Evolutionary conservation across 1,140 invertebrate species (phyloP), one percentile per base, ranked within the genome.

Genomic region (Drosophila sproati): DNA sequence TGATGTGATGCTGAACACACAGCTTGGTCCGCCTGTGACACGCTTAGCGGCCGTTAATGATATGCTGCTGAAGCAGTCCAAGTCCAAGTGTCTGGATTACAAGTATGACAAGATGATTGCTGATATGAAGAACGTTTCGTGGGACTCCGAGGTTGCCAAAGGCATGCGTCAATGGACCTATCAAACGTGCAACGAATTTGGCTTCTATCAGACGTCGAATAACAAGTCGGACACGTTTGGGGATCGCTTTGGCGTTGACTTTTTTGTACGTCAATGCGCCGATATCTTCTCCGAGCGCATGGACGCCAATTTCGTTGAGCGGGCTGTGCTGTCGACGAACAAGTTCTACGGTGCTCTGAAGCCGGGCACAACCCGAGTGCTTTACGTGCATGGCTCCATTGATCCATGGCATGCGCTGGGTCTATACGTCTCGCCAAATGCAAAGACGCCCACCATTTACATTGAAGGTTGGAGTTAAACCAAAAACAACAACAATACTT

Each of bases 111-210:
- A 96, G 66, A 96, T 97, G 95, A 95, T 98, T 7, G 91, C 95
- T 3, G 94, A 95, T 52, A 92, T 98, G 88, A 94, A 94, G 74
- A 95, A 97, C 68, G 93, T 93, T n/a, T 94, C 94, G 1, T 98
- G 96, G 96, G 91, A 93, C n/a, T 94, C 93, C 29, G 93, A 94
- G 52, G 88, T 81, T 54, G 92, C 94, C 3, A 94, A 95, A 93
- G 96, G 95, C 91, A 95, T 94, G 69, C 95, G 97, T 0, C 97
- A 98, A 88, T 99, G 98, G 98, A 96, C 94, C n/a, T 99, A 98
- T 91, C 98, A 99, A 93, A 98, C 98, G 0, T 99, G 98, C 91
- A 97, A 96, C 12, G 98, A 99, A 92, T 99, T 98, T 93, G 98
- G 98, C 29, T 99, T 98, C 89, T 99, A 96, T 93, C 98, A 99